Conservation (phyloP, 2,888 invertebrate species). For the Danaus chrysippus region DNA sequence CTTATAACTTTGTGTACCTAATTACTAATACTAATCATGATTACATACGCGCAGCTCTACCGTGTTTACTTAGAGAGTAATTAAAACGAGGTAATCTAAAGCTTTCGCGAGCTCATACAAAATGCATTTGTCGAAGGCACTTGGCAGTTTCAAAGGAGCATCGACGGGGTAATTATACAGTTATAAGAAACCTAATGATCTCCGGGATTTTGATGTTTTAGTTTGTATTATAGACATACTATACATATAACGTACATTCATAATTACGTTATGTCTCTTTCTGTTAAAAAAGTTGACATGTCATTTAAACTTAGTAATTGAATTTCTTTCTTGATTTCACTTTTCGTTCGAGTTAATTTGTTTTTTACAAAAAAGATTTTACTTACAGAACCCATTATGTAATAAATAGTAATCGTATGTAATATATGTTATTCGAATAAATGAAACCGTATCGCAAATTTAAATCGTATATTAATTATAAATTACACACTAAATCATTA, state of each 20-base stretch:
- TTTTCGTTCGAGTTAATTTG: too few relatives aligned
- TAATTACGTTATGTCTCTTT: too few relatives aligned
- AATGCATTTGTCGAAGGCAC: conserved; percentile 57
- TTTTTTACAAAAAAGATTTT: too few relatives aligned
- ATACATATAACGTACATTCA: too few relatives aligned
- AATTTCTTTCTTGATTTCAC: too few relatives aligned
- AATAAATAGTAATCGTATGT: too few relatives aligned
- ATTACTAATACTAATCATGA: conserved; percentile 75
- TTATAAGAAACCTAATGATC: conserved; percentile 14
- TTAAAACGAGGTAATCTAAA: conserved; percentile 73
- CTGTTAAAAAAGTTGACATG: too few relatives aligned
- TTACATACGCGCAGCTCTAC: conserved; percentile 54
- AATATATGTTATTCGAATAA: not conserved
- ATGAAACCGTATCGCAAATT: not conserved
- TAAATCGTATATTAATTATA: not conserved
- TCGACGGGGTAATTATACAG: conserved; percentile 34
- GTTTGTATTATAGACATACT: not conserved
- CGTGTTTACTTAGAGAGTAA: conserved; percentile 68
- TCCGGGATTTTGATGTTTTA: not conserved
- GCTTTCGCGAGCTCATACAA: conserved; percentile 66
- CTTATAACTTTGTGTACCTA: conserved; percentile 45
- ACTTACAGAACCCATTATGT: too few relatives aligned
- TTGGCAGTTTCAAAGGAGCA: conserved; percentile 36
- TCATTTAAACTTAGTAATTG: too few relatives aligned
- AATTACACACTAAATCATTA: not conserved